Percentiles rank a stretch among this genome's conserved stretches.
phyloP scores from a whole-genome alignment of 2,113 vertebrate genomes.

The Physeter macrocephalus region DNA sequence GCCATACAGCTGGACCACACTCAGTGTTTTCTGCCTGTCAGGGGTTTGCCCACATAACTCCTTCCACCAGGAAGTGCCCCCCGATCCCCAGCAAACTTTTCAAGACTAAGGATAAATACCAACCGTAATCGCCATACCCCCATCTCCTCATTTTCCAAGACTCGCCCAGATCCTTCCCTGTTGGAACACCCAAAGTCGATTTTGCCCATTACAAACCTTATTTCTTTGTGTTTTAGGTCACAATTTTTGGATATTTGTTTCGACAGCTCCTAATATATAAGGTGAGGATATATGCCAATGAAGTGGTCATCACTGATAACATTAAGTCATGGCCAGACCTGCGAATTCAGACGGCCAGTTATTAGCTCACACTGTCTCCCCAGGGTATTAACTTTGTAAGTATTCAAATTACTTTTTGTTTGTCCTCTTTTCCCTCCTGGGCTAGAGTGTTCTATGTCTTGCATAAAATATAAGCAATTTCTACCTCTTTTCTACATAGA shows the following conservation, averaged over 20 bases:
- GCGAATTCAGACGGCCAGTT: not conserved
- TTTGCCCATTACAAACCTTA: not conserved
- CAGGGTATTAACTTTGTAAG: not conserved
- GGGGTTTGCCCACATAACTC: not conserved
- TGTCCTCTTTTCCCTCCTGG: not conserved
- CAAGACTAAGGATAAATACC: not conserved
- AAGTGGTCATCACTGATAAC: not conserved
- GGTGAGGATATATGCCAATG: not conserved
- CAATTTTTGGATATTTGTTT: not conserved
- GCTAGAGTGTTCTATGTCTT: not conserved
- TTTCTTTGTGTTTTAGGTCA: not conserved
- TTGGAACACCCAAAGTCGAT: not conserved
- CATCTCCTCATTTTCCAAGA: not conserved
- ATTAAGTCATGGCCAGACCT: not conserved
- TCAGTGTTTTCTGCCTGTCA: not conserved
- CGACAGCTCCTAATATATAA: not conserved
- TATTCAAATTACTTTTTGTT: conserved; percentile 2
- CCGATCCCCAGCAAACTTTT: not conserved
- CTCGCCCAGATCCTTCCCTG: not conserved
- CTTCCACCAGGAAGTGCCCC: not conserved
- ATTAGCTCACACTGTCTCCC: not conserved
- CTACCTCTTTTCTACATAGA: not conserved
- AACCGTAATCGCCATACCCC: not conserved
- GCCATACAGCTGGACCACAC: not conserved
- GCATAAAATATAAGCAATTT: not conserved